Base-by-base conservation (phyloP, 2,797 vertebrate species). In the Tapera naevia region DNA sequence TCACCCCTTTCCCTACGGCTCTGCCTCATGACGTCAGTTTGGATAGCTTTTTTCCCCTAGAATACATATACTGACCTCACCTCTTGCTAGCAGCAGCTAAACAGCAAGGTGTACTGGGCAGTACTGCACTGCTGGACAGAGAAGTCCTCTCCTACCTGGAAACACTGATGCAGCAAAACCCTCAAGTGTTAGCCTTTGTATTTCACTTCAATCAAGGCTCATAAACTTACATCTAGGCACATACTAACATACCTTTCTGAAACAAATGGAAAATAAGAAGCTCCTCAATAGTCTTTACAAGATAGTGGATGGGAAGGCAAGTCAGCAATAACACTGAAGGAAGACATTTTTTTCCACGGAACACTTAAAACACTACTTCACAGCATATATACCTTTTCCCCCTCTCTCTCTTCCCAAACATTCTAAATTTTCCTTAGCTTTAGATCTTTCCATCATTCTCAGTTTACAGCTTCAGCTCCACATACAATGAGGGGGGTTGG, bases 191-290 rank as follows among this genome's bases (percentile, higher is more conserved):
- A 70, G 50, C 37, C 54, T 72, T 75, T 53, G 23, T 75, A 41
- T 86, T 96, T 91, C 58, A 91, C 45, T 80, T 89, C 76, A 76
- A 71, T 16, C 43, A 91, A 81, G 53, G 35, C 60, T 84, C 92
- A 75, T 78, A 86, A 93, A 86, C 48, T 76, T 43, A 23, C 3
- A 73, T 9, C 1, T 8, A 45, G 25, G 60, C 46, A 76, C 61
- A 71, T 7, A 10, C 12, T 23, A 78, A 53, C 33, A 30, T 11
- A 72, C 7, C 7, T 84, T 80, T 66, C 73, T 53, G 66, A 86
- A 90, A 71, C 61, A 70, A 89, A 35, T 5, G 21, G 64, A 30
- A 58, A 64, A 30, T 37, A 37, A 86, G 81, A 50, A 15, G 2
- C 32, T 70, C 41, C 66, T 88, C 66, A 66, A 39, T 12, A 45